phyloP scores from a whole-genome alignment of 2,797 vertebrate genomes.

The Microtus obscurus region DNA sequence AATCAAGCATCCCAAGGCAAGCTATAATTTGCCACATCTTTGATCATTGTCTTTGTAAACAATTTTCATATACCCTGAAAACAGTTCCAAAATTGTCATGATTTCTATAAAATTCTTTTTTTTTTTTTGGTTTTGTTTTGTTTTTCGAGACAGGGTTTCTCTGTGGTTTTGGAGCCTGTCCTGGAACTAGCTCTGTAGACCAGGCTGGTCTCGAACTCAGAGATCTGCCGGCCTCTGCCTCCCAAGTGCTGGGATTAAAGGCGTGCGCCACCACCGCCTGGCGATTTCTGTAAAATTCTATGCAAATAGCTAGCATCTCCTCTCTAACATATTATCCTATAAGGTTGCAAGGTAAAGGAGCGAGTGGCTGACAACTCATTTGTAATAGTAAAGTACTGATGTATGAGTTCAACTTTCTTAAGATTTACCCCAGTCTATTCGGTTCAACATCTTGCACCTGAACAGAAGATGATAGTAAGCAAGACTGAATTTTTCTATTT shows the following conservation, averaged over 20 bases:
- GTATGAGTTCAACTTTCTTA: not conserved
- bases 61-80: not conserved
- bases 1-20: not conserved
- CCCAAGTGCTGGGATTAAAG: no score
- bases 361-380: not conserved
- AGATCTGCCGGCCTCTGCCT: no score
- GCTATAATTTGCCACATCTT: not conserved
- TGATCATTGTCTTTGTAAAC: constrained; percentile 4
- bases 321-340: not conserved
- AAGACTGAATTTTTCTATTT: constrained; percentile 15
- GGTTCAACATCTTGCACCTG: constrained; percentile 30
- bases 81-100: not conserved
- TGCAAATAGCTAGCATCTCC: not conserved
- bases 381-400: not conserved
- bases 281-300: not conserved
- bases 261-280: no score
- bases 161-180: no score
- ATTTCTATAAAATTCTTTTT: not conserved
- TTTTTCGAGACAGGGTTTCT: no score
- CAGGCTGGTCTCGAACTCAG: no score
- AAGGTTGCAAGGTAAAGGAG: not conserved
- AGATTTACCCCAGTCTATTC: not conserved
- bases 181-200: no score
- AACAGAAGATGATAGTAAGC: not conserved
- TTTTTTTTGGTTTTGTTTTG: no score